These are phyloP conservation scores for Coleophora deauratella DNA, from an alignment of 2,888 invertebrate species.

Conservation along the genomic window DNA sequence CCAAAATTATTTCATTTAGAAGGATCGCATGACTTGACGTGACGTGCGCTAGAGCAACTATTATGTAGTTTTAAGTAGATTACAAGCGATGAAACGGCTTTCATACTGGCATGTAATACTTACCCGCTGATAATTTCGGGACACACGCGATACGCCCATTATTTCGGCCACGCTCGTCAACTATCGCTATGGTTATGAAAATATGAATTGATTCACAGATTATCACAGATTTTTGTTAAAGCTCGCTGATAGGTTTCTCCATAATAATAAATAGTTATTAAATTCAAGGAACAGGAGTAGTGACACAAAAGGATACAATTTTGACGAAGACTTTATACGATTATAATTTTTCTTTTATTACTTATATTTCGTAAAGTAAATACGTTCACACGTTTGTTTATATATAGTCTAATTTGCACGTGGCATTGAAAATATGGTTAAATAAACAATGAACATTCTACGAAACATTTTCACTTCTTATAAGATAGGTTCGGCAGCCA, in stretches of 20 bases:
- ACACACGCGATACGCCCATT: slow-evolving; percentile 51
- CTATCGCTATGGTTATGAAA: slow-evolving; percentile 1
- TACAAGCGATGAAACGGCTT: slow-evolving; percentile 48
- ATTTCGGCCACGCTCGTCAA: slow-evolving; percentile 30
- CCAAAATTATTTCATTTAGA: slow-evolving; percentile 27
- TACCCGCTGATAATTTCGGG: slow-evolving; percentile 41
- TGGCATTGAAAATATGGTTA: too few species aligned
- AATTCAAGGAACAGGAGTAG: background rate
- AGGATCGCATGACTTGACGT: slow-evolving; percentile 23
- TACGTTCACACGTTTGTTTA: too few species aligned
- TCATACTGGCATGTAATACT: slow-evolving; percentile 42
- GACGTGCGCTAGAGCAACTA: slow-evolving; percentile 17
- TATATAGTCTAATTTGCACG: too few species aligned
- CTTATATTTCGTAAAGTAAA: too few species aligned
- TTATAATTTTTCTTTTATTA: too few species aligned
- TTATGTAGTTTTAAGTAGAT: slow-evolving; percentile 55
- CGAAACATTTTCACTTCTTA: too few species aligned
- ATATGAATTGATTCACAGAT: too few species aligned
- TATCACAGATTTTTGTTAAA: too few species aligned
- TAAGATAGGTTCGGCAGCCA: too few species aligned
- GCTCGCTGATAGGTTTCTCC: too few species aligned
- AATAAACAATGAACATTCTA: too few species aligned
- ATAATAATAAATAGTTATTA: slow-evolving; percentile 1
- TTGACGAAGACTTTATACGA: too few species aligned
- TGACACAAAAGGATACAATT: slow-evolving; percentile 16